Base-by-base conservation (phyloP, 2,888 invertebrate genomes). In the Agriopis aurantiaria region DNA sequence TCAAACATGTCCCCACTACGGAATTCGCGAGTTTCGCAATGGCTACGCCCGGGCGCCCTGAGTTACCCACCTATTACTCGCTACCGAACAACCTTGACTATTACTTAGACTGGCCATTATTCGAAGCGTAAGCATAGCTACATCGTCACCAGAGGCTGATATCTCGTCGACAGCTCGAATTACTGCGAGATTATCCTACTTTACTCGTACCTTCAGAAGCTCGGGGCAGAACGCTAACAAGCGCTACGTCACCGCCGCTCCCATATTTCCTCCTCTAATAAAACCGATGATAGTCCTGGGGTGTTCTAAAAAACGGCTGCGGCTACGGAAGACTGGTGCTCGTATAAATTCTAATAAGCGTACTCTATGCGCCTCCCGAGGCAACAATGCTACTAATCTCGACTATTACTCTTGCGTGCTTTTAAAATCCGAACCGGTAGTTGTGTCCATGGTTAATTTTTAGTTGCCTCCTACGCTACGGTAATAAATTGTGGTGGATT, bases 81-180 rank as follows among this genome's bases (percentile, higher is more conserved):
- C 93, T 93, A 93, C 93, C 74, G 92, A 85, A 88, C 87, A 93
- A 80, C 92, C 93, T 93, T 93, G 92, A 88, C 86, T 91, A 88
- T 90, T 90, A 88, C 91, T 88, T 82, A 79, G 78, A 82, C 84
- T 80, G 82, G 77, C 85, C 85, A 91, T 91, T 90, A 91, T 85
- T 76, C 76, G 76, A 77, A 75, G 75, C 85, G 82, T 82, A 85
- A 85, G 86, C 88, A 86, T 83, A 84, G 78, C 82, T 75, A 81
- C 85, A 72, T 83, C 86, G 89, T 90, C 90, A 91, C 91, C 87
- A 88, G 85, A 76, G 90, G 90, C 91, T 88, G 91, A 89, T 88
- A 85, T 81, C 85, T 79, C 81, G 92, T 85, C 86, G 92, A 93
- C 92, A 92, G 88, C 86, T 87, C 83, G 88, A 91, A 93, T 93